A percentile compares a stretch with the other conserved stretches of the same genome.
Conservation (phyloP, 2,113 vertebrate genomes). For the Pyxicephalus adspersus region DNA sequence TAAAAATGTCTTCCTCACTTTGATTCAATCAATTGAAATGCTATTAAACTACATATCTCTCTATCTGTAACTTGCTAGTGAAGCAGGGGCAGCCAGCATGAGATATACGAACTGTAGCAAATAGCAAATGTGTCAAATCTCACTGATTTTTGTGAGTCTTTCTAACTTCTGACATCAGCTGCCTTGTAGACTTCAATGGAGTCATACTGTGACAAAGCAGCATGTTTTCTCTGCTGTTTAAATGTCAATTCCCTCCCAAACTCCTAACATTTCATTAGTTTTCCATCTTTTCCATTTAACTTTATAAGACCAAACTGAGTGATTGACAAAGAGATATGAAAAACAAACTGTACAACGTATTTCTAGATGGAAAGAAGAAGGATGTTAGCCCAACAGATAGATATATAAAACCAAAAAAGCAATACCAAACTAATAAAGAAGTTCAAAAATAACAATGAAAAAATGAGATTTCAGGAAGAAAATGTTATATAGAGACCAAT, state of each 20-base stretch:
- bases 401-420: no score
- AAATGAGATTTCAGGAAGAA: no score
- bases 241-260: conserved; percentile 2
- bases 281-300: background rate
- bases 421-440: no score
- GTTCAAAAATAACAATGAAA: no score
- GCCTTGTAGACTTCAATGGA: background rate
- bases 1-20: conserved; percentile 55
- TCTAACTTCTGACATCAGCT: conserved; percentile 18
- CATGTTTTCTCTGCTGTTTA: conserved; percentile 2
- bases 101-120: conserved; percentile 14
- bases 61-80: conserved; percentile 8
- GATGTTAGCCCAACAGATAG: no score
- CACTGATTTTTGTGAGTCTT: conserved; percentile 8
- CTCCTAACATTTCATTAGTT: background rate
- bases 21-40: conserved; percentile 57
- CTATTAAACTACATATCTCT: conserved; percentile 51
- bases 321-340: no score
- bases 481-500: no score
- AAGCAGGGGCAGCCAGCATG: background rate
- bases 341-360: no score
- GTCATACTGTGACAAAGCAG: conserved; percentile 26
- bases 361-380: no score
- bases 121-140: conserved; percentile 5
- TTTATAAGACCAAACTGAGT: background rate